These are phyloP conservation scores for Drosophila acutilabella DNA, from an alignment of 2,888 invertebrate genomes.

Conservation along the genomic window DNA sequence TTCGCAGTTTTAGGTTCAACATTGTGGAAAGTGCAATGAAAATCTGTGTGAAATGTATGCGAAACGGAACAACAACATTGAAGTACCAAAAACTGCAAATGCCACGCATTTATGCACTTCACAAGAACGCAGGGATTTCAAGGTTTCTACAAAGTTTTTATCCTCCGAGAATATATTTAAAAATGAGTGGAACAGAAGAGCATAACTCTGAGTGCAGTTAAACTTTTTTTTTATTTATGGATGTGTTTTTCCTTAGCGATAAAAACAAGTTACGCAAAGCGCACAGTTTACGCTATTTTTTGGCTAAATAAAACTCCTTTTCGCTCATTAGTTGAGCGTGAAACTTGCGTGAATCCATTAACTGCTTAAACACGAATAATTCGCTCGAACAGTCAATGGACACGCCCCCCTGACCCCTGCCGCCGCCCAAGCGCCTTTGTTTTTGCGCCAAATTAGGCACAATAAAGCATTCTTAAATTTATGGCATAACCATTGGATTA, in stretches of 20 bases:
- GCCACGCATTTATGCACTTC: slow-evolving; percentile 47
- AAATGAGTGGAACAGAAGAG: slow-evolving; percentile 3
- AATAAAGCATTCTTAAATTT: slow-evolving; percentile 70
- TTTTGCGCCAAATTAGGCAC: slow-evolving; percentile 66
- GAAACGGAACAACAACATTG: slow-evolving; percentile 24
- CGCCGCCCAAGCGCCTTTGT: slow-evolving; percentile 32
- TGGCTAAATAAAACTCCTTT: slow-evolving; percentile 8
- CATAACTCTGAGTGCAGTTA: slow-evolving; percentile 35
- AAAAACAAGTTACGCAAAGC: slow-evolving; percentile 66
- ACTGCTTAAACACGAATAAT: slow-evolving; percentile 59
- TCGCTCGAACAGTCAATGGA: slow-evolving; percentile 29
- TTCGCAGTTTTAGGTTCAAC: slow-evolving; percentile 16
- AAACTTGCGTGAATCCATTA: slow-evolving; percentile 49
- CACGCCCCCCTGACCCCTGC: too few relatives aligned
- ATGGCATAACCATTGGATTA: slow-evolving; percentile 56
- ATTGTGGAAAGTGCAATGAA: slow-evolving; percentile 25
- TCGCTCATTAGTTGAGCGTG: slow-evolving; percentile 27
- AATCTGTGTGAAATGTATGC: slow-evolving; percentile 32
- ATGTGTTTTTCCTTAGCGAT: slow-evolving; percentile 57
- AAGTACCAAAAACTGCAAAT: slow-evolving; percentile 48
- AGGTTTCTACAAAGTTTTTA: slow-evolving; percentile 44
- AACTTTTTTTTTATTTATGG: slow-evolving; percentile 66
- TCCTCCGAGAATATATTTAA: slow-evolving; percentile 10
- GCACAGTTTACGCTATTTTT: slow-evolving; percentile 36
- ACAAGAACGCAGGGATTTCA: slow-evolving; percentile 28